These are phyloP conservation scores for Eretmocerus hayati DNA, from an alignment of 2,888 invertebrate species.

Conservation along the genomic window DNA sequence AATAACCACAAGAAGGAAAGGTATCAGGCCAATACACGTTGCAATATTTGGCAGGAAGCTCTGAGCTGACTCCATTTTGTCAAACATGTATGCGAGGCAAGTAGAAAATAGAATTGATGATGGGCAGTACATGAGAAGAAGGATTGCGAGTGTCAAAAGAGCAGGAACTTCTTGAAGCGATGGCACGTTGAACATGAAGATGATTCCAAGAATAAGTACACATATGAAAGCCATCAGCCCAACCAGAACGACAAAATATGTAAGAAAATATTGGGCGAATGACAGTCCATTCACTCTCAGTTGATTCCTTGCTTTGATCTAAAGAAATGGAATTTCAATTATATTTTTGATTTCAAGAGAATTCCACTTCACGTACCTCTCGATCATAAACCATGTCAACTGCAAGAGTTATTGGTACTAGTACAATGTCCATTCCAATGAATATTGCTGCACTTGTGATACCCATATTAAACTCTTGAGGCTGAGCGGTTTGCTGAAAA, in stretches of 20 bases:
- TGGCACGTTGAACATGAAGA: slow-evolving; percentile 63
- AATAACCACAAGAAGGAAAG: slow-evolving; percentile 65
- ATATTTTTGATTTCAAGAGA: neutral
- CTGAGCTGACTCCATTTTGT: slow-evolving; percentile 76
- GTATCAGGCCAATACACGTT: slow-evolving; percentile 67
- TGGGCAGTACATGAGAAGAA: slow-evolving; percentile 66
- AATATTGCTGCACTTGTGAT: slow-evolving; percentile 68
- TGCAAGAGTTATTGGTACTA: slow-evolving; percentile 70
- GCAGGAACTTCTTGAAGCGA: slow-evolving; percentile 65
- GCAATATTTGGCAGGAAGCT: slow-evolving; percentile 71
- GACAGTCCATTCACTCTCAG: slow-evolving; percentile 74
- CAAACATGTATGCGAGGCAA: slow-evolving; percentile 71
- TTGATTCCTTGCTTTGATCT: slow-evolving; percentile 78
- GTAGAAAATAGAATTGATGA: slow-evolving; percentile 71
- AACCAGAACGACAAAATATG: slow-evolving; percentile 67
- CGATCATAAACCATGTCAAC: slow-evolving; percentile 77
- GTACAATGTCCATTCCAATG: slow-evolving; percentile 73
- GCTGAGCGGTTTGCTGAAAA: slow-evolving; percentile 67
- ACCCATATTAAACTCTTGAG: slow-evolving; percentile 64
- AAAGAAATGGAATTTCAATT: slow-evolving; percentile 30
- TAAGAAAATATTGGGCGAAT: slow-evolving; percentile 66
- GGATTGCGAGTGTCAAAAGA: slow-evolving; percentile 58
- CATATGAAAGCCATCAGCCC: slow-evolving; percentile 64
- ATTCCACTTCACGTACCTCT: slow-evolving; percentile 54
- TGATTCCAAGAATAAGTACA: slow-evolving; percentile 55